Evolutionary conservation across 2,797 vertebrate genomes (phyloP).

Genomic region (Peromyscus aztecus): DNA sequence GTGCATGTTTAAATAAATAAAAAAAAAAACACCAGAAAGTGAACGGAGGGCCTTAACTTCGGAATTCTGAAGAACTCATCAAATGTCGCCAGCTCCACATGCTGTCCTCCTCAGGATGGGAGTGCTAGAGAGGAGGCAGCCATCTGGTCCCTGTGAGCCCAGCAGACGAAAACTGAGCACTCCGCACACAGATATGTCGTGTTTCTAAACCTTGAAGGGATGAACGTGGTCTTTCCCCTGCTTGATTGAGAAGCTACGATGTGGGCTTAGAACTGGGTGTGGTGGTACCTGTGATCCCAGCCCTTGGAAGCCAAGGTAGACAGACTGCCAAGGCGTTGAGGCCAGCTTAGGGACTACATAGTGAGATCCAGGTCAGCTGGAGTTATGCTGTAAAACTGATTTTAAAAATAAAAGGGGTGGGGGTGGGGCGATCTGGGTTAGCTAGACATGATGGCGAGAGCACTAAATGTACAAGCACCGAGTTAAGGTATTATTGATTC

Average conservation of each 20-base stretch:
- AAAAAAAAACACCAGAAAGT: slow-evolving; percentile 48
- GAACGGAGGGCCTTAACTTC: slow-evolving; percentile 59
- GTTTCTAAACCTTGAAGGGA: slow-evolving; percentile 32
- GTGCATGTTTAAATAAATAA: not conserved
- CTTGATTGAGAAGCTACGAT: slow-evolving; percentile 22
- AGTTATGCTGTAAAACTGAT: not conserved
- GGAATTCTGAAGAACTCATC: slow-evolving; percentile 66
- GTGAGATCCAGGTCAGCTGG: not conserved
- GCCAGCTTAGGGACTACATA: not conserved
- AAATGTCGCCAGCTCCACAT: slow-evolving; percentile 69
- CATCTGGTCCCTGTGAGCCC: slow-evolving; percentile 83
- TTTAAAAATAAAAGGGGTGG: not conserved
- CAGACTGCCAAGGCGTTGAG: not conserved
- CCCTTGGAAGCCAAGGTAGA: not conserved
- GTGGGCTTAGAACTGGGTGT: not conserved
- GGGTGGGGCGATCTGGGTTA: not conserved
- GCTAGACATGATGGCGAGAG: not conserved
- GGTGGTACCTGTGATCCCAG: not conserved
- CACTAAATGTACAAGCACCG: not conserved
- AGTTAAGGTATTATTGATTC: slow-evolving; percentile 25
- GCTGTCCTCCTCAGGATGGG: slow-evolving; percentile 66
- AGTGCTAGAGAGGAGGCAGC: slow-evolving; percentile 71
- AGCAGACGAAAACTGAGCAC: slow-evolving; percentile 73
- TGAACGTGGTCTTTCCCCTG: slow-evolving; percentile 27
- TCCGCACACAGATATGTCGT: slow-evolving; percentile 44